phyloP scores from a whole-genome alignment of 2,113 vertebrate species.

The Ibidorhyncha struthersii region DNA sequence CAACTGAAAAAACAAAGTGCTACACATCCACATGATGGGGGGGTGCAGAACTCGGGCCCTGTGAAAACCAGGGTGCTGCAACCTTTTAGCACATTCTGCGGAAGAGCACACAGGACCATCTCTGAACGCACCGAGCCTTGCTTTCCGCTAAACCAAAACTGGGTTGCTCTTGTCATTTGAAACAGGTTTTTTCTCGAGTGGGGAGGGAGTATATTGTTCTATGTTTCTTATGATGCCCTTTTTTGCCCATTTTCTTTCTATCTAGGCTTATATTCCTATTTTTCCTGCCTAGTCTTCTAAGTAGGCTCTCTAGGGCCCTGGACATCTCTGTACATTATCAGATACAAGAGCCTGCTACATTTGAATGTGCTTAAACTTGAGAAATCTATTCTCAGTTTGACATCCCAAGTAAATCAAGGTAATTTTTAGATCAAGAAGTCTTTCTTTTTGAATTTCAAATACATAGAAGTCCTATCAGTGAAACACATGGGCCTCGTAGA shows the following conservation, averaged over 20 bases:
- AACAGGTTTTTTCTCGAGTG: neutral
- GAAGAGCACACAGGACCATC: neutral
- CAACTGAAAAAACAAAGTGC: slow-evolving; percentile 48
- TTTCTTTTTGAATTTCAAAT: neutral
- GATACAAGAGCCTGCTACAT: neutral
- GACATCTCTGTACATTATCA: neutral
- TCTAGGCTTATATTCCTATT: neutral
- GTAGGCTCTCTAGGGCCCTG: neutral
- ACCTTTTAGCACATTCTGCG: neutral
- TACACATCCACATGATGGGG: neutral
- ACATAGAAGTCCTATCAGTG: neutral
- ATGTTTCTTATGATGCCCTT: accelerated
- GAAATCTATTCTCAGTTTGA: neutral
- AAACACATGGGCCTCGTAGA: neutral
- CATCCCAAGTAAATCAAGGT: neutral
- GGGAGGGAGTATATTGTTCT: neutral
- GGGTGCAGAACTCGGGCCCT: neutral
- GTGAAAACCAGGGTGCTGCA: neutral
- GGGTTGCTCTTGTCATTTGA: neutral
- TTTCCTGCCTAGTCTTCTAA: neutral
- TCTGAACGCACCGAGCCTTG: neutral
- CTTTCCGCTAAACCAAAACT: neutral
- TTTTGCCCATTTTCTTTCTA: neutral
- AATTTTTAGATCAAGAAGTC: neutral
- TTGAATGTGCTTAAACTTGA: neutral